A percentile compares a stretch with the other conserved stretches of the same genome.
Conservation (phyloP, 2,888 invertebrate species). For the Euzophera pinguis region DNA sequence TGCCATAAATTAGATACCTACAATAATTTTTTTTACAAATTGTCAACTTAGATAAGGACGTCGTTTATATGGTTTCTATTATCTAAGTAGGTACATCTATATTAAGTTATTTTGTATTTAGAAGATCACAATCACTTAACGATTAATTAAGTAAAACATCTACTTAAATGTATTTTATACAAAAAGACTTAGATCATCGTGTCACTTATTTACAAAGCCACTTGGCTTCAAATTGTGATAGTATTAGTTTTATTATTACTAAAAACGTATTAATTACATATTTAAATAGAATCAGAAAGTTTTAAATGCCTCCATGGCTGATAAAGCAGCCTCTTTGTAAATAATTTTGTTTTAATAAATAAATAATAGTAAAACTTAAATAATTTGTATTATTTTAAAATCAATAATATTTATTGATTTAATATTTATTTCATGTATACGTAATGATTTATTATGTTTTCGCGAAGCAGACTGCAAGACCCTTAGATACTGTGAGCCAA, state of each 20-base stretch:
- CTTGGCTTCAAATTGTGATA: conserved; percentile 37
- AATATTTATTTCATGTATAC: no score
- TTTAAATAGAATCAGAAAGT: conserved; percentile 16
- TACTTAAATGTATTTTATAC: conserved; percentile 1
- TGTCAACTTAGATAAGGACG: conserved; percentile 22
- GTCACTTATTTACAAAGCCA: conserved; percentile 14
- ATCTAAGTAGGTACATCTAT: conserved; percentile 1
- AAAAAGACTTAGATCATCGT: conserved; percentile 2
- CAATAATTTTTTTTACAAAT: conserved; percentile 40
- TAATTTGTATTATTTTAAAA: not conserved
- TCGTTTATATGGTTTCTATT: conserved; percentile 23
- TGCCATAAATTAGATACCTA: conserved; percentile 72
- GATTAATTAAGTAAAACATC: not conserved
- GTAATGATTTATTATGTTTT: no score
- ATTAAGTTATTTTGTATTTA: not conserved
- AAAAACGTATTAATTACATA: conserved; percentile 12
- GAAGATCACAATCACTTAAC: not conserved
- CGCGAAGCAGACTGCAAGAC: no score
- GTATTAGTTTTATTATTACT: conserved; percentile 24
- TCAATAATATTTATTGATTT: not conserved
- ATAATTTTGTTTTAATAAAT: conserved; percentile 30
- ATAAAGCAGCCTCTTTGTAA: conserved; percentile 29
- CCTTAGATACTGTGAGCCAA: no score
- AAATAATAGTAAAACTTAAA: conserved; percentile 8
- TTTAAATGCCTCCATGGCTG: conserved; percentile 5